phyloP scores from a whole-genome alignment of 2,113 vertebrate species.

The Gopherus flavomarginatus region DNA sequence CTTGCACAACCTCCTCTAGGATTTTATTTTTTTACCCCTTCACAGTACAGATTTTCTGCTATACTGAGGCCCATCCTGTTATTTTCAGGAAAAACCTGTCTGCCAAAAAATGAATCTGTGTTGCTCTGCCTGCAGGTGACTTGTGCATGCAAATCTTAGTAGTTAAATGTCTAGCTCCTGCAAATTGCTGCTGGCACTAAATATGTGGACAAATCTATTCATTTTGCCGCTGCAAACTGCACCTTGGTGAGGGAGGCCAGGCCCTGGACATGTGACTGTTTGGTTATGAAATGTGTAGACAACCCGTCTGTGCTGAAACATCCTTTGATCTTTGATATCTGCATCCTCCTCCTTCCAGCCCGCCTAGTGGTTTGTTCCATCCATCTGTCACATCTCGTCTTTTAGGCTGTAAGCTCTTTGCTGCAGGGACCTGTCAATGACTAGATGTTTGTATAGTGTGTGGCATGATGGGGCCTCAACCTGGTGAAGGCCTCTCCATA shows the following conservation, averaged over 20 bases:
- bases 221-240: not conserved
- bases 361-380: not conserved
- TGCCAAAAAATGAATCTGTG: not conserved
- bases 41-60: not conserved
- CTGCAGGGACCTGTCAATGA: not conserved
- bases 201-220: not conserved
- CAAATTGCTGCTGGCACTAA: constrained; percentile 34
- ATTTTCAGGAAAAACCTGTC: not conserved
- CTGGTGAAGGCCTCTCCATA: not conserved
- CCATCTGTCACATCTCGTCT: not conserved
- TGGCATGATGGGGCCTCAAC: not conserved
- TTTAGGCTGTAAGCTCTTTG: not conserved
- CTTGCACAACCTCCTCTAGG: not conserved
- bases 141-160: not conserved
- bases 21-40: not conserved
- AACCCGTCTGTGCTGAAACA: not conserved
- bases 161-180: not conserved
- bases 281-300: constrained; percentile 12
- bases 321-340: not conserved
- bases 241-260: not conserved
- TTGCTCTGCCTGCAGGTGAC: not conserved
- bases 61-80: not conserved
- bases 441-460: not conserved
- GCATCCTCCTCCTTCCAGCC: not conserved
- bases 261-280: not conserved